Percentiles rank a stretch among this genome's conserved stretches.
phyloP scores from a whole-genome alignment of 1,140 invertebrate species.

The Papilio dardanus region DNA sequence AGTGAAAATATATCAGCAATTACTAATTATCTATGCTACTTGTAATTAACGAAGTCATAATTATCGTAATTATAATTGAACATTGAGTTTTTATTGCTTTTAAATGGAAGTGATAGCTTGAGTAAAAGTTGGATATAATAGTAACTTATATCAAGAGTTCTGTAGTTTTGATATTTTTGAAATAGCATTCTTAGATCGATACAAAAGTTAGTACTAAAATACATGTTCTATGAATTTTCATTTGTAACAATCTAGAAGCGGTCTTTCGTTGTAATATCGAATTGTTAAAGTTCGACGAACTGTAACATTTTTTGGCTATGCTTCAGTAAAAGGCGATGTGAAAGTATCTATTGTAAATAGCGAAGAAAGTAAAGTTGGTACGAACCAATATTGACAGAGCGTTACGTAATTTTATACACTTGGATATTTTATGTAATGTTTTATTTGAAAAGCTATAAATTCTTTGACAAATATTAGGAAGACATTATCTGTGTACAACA shows the following conservation, averaged over 20 bases:
- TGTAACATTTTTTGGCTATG: not conserved
- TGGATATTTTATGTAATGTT: not conserved
- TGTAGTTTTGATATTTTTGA: not conserved
- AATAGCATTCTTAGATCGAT: not conserved
- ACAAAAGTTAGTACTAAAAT: not conserved
- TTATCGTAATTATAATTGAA: slow-evolving; percentile 1
- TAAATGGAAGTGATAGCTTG: not conserved
- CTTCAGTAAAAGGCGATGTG: slow-evolving; percentile 1
- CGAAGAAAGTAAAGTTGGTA: not conserved
- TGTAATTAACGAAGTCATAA: slow-evolving; percentile 1
- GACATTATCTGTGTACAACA: not conserved
- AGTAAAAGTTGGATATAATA: not conserved
- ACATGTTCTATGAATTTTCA: not conserved
- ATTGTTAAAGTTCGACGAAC: not conserved
- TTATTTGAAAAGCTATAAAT: not conserved
- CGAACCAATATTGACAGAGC: not conserved
- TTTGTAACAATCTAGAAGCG: not conserved
- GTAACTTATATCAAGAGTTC: not conserved
- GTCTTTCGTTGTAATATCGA: not conserved
- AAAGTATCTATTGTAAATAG: slow-evolving; percentile 10
- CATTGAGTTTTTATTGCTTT: not conserved
- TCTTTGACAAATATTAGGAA: not conserved
- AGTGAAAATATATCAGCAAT: slow-evolving; percentile 3
- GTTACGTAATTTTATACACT: not conserved
- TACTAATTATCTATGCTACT: not conserved